phyloP scores from a whole-genome alignment of 2,113 vertebrate genomes.

The Setophaga petechia region DNA sequence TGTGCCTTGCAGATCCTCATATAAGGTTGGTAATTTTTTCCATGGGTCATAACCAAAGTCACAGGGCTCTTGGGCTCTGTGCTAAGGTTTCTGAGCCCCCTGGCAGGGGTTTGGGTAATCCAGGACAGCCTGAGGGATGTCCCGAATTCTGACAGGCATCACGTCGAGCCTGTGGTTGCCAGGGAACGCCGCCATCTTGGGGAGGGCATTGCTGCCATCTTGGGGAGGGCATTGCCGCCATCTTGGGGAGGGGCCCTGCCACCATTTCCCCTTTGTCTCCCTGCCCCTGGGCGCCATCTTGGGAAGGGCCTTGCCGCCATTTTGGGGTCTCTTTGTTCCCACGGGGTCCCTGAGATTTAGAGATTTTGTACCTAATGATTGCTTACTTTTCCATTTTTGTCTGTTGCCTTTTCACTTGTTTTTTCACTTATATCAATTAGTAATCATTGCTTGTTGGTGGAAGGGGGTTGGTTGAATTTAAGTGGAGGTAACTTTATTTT shows the following conservation, averaged over 20 bases:
- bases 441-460: not conserved
- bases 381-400: not conserved
- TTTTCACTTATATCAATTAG: not conserved
- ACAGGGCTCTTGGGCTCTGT: no score
- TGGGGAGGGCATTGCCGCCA: no score
- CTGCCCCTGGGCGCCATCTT: not conserved
- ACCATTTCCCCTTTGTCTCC: not conserved
- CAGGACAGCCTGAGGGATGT: no score
- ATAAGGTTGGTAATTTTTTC: no score
- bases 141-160: no score
- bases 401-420: fast-evolving
- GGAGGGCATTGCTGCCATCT: not conserved
- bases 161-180: fast-evolving
- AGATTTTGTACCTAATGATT: not conserved
- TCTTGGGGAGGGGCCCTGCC: no score
- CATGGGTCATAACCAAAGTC: no score
- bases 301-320: not conserved
- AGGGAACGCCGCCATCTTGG: not conserved
- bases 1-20: no score
- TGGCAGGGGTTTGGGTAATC: no score
- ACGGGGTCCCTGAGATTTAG: fast-evolving
- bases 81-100: no score
- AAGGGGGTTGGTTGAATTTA: not conserved
- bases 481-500: not conserved
- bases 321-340: not conserved